Evolutionary conservation across 2,113 vertebrate genomes (phyloP), one percentile per base, ranked within the genome.

Genomic region (Istiophorus platypterus): DNA sequence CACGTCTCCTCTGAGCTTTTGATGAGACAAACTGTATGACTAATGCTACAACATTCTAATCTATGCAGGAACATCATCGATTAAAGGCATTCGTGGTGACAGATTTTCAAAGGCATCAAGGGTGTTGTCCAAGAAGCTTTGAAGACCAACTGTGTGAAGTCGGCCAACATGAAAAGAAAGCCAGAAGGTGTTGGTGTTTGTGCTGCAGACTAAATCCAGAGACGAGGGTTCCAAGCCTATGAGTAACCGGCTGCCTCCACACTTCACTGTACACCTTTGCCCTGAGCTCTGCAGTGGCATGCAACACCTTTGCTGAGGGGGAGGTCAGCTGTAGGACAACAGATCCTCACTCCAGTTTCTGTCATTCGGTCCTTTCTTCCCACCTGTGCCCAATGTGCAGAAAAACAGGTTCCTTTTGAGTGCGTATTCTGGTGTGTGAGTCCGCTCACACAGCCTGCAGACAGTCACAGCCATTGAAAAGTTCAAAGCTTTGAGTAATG

Each of bases 401-500:
- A 85, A 78, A 81, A 90, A 87, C 84, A 27, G 87, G 82, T 89
- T 90, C 54, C 39, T 80, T 39, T 78, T 22, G 59, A 49, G 57
- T 64, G 31, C 41, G 39, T 27, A 39, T 39, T 42, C 51, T 49
- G 14, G 13, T 13, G 69, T 72, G 47, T 24, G 18, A 39, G 27
- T 45, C n/a, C 27, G 14, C 31, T 83, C 61, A n/a, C 45, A 59
- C 58, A 81, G 41, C 64, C 76, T 57, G 47, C 63, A 84, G 78
- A 69, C 41, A 42, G 74, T 76, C 68, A 45, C 45, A 80, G 62
- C 41, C 29, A 14, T 88, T 83, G 59, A 41, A 47, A 80, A 85
- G 76, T 86, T 91, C 88, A 92, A 90, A 89, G 89, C 68, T 74
- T 49, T 68, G 59, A 85, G 47, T 75, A 85, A 64, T 80, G 69